Percentiles rank a stretch among this genome's conserved stretches.
These are phyloP conservation scores for Cryptotermes secundus DNA, from an alignment of 1,140 invertebrate genomes.

Conservation along the genomic window DNA sequence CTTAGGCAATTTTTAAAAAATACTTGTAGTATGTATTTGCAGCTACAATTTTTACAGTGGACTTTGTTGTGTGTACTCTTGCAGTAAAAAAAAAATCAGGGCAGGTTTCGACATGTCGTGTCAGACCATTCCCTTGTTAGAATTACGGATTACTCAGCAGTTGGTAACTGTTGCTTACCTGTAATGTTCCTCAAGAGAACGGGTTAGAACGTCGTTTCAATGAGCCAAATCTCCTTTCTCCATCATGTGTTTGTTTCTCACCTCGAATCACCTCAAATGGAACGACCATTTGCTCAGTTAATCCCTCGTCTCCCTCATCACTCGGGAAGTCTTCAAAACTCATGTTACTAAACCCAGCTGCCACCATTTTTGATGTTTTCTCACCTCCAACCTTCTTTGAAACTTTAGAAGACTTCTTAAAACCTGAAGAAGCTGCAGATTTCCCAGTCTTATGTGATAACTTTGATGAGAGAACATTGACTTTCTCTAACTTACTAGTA, in stretches of 20 bases:
- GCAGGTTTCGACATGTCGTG: too few relatives aligned
- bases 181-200: slow-evolving; percentile 55
- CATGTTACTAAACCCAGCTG: slow-evolving; percentile 72
- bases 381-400: slow-evolving; percentile 24
- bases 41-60: too few relatives aligned
- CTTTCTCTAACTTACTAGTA: background rate
- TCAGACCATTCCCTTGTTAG: too few relatives aligned
- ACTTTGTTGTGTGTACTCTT: too few relatives aligned
- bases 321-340: slow-evolving; percentile 77
- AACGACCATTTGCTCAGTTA: slow-evolving; percentile 13
- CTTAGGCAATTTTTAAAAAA: too few relatives aligned
- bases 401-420: slow-evolving; percentile 15
- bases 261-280: slow-evolving; percentile 65
- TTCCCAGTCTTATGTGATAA: slow-evolving; percentile 28
- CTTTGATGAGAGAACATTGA: background rate
- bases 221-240: slow-evolving; percentile 62
- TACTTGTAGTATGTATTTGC: too few relatives aligned
- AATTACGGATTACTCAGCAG: background rate
- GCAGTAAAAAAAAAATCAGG: too few relatives aligned
- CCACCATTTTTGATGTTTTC: slow-evolving; percentile 40
- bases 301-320: slow-evolving; percentile 54
- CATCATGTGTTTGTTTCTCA: slow-evolving; percentile 49
- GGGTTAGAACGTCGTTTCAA: slow-evolving; percentile 66
- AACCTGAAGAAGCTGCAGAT: background rate
- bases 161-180: background rate